Conservation (phyloP, 2,113 vertebrate species). For the Microcebus ravelobensis region DNA sequence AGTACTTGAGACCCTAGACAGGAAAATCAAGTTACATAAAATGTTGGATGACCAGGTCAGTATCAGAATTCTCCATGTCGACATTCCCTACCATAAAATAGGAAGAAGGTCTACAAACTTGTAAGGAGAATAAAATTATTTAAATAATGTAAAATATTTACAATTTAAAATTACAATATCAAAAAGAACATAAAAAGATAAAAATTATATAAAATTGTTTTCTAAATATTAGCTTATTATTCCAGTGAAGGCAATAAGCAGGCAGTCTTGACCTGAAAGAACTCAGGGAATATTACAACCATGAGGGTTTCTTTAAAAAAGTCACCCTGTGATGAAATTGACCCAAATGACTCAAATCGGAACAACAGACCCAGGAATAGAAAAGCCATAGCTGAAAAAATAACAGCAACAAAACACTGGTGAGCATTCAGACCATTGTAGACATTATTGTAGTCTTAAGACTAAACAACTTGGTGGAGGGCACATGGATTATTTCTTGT, state of each 20-base stretch:
- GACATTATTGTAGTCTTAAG: neutral
- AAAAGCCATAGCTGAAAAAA: neutral
- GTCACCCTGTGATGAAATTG: neutral
- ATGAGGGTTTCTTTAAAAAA: neutral
- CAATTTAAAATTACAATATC: neutral
- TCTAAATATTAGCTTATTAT: neutral
- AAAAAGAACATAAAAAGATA: neutral
- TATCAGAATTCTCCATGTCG: neutral
- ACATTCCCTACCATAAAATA: neutral
- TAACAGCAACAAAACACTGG: neutral
- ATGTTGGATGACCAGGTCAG: neutral
- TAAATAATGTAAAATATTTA: neutral
- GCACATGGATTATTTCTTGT: neutral
- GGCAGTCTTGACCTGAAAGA: neutral
- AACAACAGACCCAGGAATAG: neutral
- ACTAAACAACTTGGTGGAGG: neutral
- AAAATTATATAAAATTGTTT: neutral
- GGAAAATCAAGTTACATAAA: neutral
- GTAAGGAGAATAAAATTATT: neutral
- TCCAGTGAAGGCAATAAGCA: neutral
- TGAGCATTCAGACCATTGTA: neutral
- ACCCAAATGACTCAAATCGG: conserved; percentile 6
- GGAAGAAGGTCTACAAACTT: neutral
- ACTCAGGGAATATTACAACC: neutral
- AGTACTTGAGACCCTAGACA: neutral